Conservation (phyloP, 53 echinoderm and acorn worm genomes). For the Zoroaster sp. region DNA sequence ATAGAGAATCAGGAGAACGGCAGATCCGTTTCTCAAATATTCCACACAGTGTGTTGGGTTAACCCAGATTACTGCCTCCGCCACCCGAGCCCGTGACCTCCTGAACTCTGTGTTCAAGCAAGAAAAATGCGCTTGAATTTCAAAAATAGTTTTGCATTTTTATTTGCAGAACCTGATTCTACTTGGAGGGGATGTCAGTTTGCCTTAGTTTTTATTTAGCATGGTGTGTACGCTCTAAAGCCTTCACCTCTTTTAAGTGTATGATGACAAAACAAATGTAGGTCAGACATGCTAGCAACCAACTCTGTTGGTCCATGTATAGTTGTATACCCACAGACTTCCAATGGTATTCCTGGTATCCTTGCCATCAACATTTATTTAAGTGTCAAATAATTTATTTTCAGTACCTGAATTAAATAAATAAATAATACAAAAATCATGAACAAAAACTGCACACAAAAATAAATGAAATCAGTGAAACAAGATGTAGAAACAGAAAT, state of each 20-base stretch:
- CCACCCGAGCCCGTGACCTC: constrained; percentile 15
- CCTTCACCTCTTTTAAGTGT: not conserved
- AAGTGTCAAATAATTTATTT: not conserved
- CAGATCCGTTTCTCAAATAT: constrained; percentile 47
- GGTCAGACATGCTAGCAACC: not conserved
- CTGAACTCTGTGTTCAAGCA: constrained; percentile 11
- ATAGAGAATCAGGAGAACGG: not conserved
- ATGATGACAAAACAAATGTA: not conserved
- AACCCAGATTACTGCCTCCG: constrained; percentile 22
- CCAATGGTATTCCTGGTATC: not conserved
- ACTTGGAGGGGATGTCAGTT: constrained; percentile 1
- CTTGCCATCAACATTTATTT: too few relatives aligned
- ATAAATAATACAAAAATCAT: not conserved
- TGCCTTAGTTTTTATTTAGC: not conserved
- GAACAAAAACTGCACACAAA: too few relatives aligned
- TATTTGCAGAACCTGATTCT: constrained; percentile 58
- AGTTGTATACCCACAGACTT: not conserved
- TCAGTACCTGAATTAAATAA: too few relatives aligned
- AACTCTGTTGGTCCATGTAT: not conserved
- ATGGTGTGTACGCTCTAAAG: not conserved
- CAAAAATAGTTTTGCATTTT: constrained; percentile 56
- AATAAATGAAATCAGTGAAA: not conserved
- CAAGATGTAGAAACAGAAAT: not conserved
- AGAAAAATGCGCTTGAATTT: constrained; percentile 35
- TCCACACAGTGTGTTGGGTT: constrained; percentile 41